Conservation (phyloP, 2,888 invertebrate genomes). For the Drosophila niveifrons region DNA sequence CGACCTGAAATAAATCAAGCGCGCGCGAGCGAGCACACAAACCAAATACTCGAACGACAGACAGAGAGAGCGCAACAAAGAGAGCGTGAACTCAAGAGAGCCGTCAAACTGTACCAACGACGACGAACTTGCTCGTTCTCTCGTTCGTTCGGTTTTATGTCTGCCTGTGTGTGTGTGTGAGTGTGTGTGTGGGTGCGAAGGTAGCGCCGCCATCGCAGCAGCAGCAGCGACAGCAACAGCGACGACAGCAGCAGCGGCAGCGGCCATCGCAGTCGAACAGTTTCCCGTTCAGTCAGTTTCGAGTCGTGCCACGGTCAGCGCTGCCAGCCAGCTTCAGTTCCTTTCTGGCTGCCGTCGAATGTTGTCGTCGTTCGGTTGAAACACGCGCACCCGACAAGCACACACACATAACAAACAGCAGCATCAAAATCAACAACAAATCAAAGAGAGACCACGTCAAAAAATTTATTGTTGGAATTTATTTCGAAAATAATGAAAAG, state of each 20-base stretch:
- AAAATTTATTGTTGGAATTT: conserved; percentile 37
- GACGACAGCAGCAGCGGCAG: conserved; percentile 46
- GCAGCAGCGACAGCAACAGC: conserved; percentile 30
- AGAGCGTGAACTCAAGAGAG: conserved; percentile 50
- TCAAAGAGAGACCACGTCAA: conserved; percentile 50
- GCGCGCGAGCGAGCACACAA: conserved; percentile 16
- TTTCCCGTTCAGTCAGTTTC: conserved; percentile 81
- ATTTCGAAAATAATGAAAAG: conserved; percentile 18
- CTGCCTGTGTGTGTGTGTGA: neutral
- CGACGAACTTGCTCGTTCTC: conserved; percentile 24
- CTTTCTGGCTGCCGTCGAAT: conserved; percentile 85
- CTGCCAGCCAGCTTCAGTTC: conserved; percentile 84
- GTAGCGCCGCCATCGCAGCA: conserved; percentile 55
- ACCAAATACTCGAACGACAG: conserved; percentile 11
- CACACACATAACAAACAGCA: conserved; percentile 38
- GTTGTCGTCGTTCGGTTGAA: conserved; percentile 84
- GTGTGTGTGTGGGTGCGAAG: conserved; percentile 64
- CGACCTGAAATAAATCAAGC: conserved; percentile 84
- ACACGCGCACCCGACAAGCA: conserved; percentile 50
- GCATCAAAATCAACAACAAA: conserved; percentile 65
- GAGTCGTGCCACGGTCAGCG: conserved; percentile 81
- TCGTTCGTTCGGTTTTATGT: neutral
- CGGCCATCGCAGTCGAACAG: conserved; percentile 62
- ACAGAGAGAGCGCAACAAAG: conserved; percentile 30
- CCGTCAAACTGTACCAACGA: conserved; percentile 71